Evolutionary conservation across 2,888 invertebrate genomes (phyloP).

Genomic region (Eristalis pertinax): DNA sequence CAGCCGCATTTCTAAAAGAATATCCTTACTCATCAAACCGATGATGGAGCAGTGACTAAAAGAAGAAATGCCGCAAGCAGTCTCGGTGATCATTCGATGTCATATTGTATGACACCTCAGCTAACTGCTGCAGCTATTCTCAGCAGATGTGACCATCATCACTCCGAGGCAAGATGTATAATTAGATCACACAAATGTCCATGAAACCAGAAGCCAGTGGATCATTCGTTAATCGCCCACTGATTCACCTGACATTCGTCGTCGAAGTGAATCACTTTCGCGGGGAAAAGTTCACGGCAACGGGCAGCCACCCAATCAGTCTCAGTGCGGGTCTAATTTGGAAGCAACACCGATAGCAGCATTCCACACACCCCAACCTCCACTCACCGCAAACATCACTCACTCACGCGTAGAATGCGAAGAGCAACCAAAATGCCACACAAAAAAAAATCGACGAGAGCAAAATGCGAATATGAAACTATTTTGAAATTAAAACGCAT

Average conservation of each 20-base stretch:
- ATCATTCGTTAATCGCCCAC: not conserved
- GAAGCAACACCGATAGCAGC: slow-evolving; percentile 28
- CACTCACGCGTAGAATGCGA: not conserved
- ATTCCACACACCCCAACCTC: slow-evolving; percentile 17
- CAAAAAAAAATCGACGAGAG: not conserved
- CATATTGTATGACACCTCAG: not conserved
- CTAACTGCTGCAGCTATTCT: not conserved
- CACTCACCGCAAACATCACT: not conserved
- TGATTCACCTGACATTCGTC: not conserved
- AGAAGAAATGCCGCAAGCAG: not conserved
- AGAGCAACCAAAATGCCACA: not conserved
- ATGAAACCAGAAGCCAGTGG: not conserved
- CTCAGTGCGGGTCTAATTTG: not conserved
- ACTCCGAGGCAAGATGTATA: slow-evolving; percentile 7
- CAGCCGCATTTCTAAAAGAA: not conserved
- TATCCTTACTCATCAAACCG: not conserved
- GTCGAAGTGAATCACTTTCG: not conserved
- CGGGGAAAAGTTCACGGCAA: not conserved
- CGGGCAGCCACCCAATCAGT: not conserved
- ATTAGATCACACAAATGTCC: not conserved
- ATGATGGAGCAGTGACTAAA: not conserved
- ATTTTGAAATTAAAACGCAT: not conserved
- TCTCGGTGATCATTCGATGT: not conserved
- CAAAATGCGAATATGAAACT: not conserved
- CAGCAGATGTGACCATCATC: not conserved